Conservation (phyloP, 2,888 invertebrate species). For the Pheosia tremula region DNA sequence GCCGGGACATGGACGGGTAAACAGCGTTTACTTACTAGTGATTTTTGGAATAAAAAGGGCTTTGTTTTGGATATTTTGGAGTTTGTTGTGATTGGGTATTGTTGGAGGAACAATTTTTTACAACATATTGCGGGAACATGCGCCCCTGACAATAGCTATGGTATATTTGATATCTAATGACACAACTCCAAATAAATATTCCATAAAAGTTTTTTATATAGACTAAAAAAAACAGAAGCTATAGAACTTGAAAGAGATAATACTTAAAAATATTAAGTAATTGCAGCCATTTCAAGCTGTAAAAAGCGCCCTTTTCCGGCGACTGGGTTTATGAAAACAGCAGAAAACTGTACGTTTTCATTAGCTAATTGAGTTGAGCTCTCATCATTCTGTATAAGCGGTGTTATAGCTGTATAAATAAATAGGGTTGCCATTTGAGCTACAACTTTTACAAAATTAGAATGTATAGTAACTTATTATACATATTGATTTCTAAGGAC, state of each 20-base stretch:
- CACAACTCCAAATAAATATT: no score
- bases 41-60: background rate
- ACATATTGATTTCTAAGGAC: no score
- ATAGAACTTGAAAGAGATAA: background rate
- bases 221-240: no score
- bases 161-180: no score
- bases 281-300: slow-evolving; percentile 11
- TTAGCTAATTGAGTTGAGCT: slow-evolving; percentile 77
- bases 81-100: slow-evolving; percentile 3
- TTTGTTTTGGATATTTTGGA: background rate
- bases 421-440: slow-evolving; percentile 43
- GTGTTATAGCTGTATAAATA: slow-evolving; percentile 55
- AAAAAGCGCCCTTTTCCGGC: slow-evolving; percentile 33
- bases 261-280: slow-evolving; percentile 5
- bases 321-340: slow-evolving; percentile 54
- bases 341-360: slow-evolving; percentile 70
- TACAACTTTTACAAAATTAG: no score
- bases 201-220: background rate
- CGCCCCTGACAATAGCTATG: no score
- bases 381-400: slow-evolving; percentile 59
- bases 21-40: background rate
- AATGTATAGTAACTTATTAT: no score
- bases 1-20: slow-evolving; percentile 21
- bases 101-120: slow-evolving; percentile 2
- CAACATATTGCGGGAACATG: background rate